These are phyloP conservation scores for Ciconia stormi DNA, from an alignment of 2,113 vertebrate species.

Conservation along the genomic window DNA sequence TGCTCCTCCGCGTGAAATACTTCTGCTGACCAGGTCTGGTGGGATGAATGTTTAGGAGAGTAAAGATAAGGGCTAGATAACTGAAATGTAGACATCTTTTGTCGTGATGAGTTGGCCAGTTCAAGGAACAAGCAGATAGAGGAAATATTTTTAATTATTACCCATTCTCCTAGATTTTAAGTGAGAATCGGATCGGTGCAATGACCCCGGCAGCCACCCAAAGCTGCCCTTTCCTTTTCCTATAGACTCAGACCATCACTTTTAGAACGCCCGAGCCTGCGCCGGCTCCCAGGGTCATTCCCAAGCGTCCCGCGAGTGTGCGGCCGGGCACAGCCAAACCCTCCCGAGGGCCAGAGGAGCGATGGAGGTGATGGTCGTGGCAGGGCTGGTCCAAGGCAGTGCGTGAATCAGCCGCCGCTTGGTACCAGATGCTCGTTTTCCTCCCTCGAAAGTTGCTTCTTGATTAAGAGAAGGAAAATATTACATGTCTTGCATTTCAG, in stretches of 20 bases:
- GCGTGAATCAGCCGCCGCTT: not conserved
- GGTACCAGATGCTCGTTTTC: not conserved
- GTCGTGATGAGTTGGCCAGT: too few relatives aligned
- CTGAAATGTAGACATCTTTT: not conserved
- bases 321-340: not conserved
- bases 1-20: rapidly evolving
- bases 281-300: not conserved
- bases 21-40: not conserved
- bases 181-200: not conserved
- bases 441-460: not conserved
- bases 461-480: not conserved
- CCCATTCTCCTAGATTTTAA: not conserved
- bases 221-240: not conserved
- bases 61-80: not conserved
- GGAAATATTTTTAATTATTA: not conserved
- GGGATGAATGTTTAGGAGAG: not conserved
- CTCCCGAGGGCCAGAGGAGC: not conserved
- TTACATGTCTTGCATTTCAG: not conserved
- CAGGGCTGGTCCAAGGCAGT: not conserved
- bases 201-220: not conserved
- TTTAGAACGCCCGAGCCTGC: not conserved
- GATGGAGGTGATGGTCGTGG: not conserved
- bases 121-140: not conserved
- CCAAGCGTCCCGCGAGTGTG: rapidly evolving
- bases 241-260: not conserved